These are phyloP conservation scores for Hexactinellida sp. DNA, from an alignment of 37 sponge, comb jelly and placozoan species.

Conservation along the genomic window DNA sequence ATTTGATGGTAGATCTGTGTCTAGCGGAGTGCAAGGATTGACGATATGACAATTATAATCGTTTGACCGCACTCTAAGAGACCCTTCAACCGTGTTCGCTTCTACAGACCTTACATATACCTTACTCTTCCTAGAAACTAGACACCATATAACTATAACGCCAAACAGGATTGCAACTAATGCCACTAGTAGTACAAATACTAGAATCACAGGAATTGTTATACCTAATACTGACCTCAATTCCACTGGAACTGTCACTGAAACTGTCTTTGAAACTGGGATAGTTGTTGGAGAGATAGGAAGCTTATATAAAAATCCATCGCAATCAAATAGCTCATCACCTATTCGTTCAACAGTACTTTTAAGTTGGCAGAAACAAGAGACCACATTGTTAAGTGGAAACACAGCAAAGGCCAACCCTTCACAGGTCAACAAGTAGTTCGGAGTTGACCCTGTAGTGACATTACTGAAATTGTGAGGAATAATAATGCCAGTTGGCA, in stretches of 20 bases:
- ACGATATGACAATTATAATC: not conserved
- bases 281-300: not conserved
- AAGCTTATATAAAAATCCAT: not conserved
- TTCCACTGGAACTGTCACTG: not conserved
- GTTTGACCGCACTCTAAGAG: too few relatives aligned
- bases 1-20: too few relatives aligned
- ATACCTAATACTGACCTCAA: not conserved
- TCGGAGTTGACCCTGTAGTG: not conserved
- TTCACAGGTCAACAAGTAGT: not conserved
- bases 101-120: not conserved
- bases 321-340: not conserved
- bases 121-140: not conserved
- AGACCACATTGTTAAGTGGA: not conserved
- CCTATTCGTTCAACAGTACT: not conserved
- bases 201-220: not conserved
- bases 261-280: not conserved
- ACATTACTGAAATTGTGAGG: not conserved
- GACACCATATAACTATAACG: not conserved
- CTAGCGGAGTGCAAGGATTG: not conserved
- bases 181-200: not conserved
- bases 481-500: not conserved
- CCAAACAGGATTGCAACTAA: not conserved
- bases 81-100: too few relatives aligned
- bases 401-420: not conserved
- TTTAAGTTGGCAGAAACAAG: not conserved